Conservation (phyloP, 2,888 invertebrate species). For the Yponomeuta cagnagella region DNA sequence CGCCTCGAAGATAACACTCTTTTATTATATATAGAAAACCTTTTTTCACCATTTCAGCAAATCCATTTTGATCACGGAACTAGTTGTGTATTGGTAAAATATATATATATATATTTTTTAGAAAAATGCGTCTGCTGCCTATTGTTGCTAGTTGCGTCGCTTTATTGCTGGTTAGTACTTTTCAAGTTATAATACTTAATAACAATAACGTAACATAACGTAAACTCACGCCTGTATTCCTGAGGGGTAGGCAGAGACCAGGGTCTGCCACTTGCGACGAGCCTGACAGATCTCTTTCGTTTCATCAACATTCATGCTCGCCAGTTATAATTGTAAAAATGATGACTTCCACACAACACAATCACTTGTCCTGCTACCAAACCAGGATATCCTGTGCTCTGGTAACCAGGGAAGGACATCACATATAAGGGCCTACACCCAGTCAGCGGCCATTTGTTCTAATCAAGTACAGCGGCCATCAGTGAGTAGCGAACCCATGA, state of each 20-base stretch:
- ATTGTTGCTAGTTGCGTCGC: slow-evolving; percentile 26
- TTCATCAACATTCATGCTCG: not conserved
- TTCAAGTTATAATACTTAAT: not conserved
- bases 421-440: not conserved
- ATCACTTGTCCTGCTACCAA: too few species aligned
- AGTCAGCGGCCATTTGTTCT: too few species aligned
- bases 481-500: too few species aligned
- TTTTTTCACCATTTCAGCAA: not conserved
- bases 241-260: too few species aligned
- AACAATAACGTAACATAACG: too few species aligned
- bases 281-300: not conserved
- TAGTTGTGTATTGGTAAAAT: not conserved
- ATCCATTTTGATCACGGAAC: not conserved
- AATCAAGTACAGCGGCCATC: too few species aligned
- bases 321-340: too few species aligned
- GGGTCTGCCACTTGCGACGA: too few species aligned
- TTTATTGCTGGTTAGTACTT: slow-evolving; percentile 34
- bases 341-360: not conserved
- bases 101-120: not conserved
- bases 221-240: too few species aligned
- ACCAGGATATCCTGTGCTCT: too few species aligned
- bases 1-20: too few species aligned
- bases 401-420: not conserved
- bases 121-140: slow-evolving; percentile 30
- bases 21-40: slow-evolving; percentile 7